Conservation (phyloP, 2,797 vertebrate genomes). For the Anguilla anguilla region DNA sequence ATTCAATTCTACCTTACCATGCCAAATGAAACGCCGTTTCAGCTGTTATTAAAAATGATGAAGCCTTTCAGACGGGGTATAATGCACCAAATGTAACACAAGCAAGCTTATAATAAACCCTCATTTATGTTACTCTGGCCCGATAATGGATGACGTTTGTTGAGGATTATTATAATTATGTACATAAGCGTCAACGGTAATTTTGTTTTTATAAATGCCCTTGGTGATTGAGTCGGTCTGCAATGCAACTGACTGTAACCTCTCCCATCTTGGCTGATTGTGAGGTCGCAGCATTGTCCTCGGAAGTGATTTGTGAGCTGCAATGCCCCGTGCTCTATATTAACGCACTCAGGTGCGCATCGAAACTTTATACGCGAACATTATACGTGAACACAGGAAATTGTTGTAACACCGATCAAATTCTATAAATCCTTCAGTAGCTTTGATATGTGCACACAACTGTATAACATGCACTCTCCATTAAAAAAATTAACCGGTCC, state of each 20-base stretch:
- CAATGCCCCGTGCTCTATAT: constrained; percentile 22
- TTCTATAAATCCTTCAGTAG: no score
- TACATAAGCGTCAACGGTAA: constrained; percentile 64
- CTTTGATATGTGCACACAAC: no score
- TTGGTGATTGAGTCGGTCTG: constrained; percentile 57
- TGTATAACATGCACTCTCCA: no score
- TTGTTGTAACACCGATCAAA: neutral
- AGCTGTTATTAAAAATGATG: constrained; percentile 54
- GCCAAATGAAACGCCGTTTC: constrained; percentile 56
- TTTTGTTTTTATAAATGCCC: constrained; percentile 61
- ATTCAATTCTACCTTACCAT: constrained; percentile 54
- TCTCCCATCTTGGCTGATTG: constrained; percentile 49
- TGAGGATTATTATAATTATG: constrained; percentile 75
- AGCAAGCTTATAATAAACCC: constrained; percentile 63
- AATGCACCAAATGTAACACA: constrained; percentile 56
- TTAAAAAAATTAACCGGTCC: no score
- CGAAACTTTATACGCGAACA: constrained; percentile 26
- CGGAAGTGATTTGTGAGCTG: constrained; percentile 32
- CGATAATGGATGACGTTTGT: constrained; percentile 66
- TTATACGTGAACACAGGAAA: constrained; percentile 11
- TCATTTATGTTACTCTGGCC: constrained; percentile 55
- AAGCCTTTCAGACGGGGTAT: constrained; percentile 54
- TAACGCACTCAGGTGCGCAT: constrained; percentile 47
- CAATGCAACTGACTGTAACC: constrained; percentile 52
- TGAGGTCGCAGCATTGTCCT: constrained; percentile 45